phyloP scores from a whole-genome alignment of 2,888 invertebrate species.

The Azorinus chamasolen region DNA sequence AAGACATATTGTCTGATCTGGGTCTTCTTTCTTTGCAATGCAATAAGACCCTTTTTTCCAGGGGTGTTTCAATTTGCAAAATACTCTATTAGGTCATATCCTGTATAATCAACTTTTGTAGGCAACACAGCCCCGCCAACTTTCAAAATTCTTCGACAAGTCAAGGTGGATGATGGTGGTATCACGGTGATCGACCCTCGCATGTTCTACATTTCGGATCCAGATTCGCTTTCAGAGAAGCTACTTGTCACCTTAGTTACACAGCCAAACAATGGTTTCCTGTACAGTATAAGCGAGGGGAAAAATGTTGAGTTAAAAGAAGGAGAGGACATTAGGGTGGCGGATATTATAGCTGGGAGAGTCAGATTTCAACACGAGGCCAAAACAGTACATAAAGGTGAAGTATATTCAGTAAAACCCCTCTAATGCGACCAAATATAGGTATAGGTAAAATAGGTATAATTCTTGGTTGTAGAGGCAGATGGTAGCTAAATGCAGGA shows the following conservation, averaged over 20 bases:
- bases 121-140: constrained; percentile 68
- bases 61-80: too few relatives aligned
- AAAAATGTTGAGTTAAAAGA: constrained; percentile 64
- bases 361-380: constrained; percentile 69
- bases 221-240: constrained; percentile 70
- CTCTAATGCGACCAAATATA: too few relatives aligned
- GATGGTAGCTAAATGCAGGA: too few relatives aligned
- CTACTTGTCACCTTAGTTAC: constrained; percentile 65
- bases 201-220: constrained; percentile 71
- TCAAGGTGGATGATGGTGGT: constrained; percentile 66
- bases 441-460: too few relatives aligned
- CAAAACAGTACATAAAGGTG: constrained; percentile 56
- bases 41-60: too few relatives aligned
- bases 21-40: too few relatives aligned
- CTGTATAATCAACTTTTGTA: constrained; percentile 22
- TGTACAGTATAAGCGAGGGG: constrained; percentile 67
- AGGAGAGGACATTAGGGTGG: constrained; percentile 66
- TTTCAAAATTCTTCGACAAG: constrained; percentile 67
- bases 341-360: constrained; percentile 68
- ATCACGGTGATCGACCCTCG: constrained; percentile 60
- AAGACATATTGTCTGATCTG: too few relatives aligned
- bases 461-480: too few relatives aligned
- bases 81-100: too few relatives aligned
- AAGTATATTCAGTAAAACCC: too few relatives aligned
- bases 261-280: constrained; percentile 68